Conservation (phyloP, 2,113 vertebrate species). For the Psittacula cyanocephala region DNA sequence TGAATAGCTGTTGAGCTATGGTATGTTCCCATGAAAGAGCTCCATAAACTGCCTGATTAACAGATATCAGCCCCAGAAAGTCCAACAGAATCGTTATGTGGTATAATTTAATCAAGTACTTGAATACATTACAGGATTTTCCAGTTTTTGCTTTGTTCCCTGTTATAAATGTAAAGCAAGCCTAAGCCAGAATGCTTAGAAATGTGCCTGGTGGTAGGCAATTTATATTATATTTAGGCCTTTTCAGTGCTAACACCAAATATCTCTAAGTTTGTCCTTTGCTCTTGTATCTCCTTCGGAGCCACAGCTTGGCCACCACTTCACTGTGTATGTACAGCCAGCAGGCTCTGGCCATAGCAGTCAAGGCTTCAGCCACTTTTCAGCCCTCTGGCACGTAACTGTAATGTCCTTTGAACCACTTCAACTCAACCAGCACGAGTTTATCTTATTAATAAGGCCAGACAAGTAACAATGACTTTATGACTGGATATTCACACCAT, state of each 20-base stretch:
- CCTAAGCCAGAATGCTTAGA: not conserved
- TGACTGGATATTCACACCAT: not conserved
- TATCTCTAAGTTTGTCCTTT: not conserved
- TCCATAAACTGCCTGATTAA: not conserved
- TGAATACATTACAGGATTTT: not conserved
- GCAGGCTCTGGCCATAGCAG: rapidly evolving
- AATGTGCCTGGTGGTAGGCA: not conserved
- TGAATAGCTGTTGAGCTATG: not conserved
- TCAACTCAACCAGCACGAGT: not conserved
- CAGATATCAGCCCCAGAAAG: not conserved
- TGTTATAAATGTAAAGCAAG: not conserved
- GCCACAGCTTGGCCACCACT: rapidly evolving
- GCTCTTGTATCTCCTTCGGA: rapidly evolving
- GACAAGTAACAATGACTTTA: not conserved
- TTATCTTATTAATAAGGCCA: not conserved
- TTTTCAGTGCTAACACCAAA: not conserved
- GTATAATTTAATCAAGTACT: not conserved
- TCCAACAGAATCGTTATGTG: not conserved
- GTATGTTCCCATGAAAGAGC: not conserved
- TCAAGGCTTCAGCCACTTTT: not conserved
- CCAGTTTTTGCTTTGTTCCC: not conserved
- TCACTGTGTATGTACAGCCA: rapidly evolving
- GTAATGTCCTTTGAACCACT: not conserved
- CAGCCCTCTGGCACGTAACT: not conserved
- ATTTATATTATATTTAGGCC: not conserved